phyloP scores from a whole-genome alignment of 2,888 invertebrate species.

The Craniophora ligustri region DNA sequence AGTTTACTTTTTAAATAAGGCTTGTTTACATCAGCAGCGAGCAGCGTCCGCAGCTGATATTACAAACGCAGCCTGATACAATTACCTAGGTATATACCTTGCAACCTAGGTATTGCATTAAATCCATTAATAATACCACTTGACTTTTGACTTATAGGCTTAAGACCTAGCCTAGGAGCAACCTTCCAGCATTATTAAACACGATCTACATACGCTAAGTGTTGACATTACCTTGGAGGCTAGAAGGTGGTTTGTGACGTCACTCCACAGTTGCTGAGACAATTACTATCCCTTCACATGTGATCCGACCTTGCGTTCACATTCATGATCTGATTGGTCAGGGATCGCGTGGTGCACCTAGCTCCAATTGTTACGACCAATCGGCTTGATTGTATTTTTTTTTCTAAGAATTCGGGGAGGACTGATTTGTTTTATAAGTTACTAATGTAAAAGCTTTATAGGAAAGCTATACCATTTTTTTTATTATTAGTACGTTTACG shows the following conservation, averaged over 20 bases:
- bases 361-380: constrained; percentile 28
- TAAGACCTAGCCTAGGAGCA: constrained; percentile 32
- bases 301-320: constrained; percentile 50
- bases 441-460: no score
- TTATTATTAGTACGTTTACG: no score
- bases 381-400: constrained; percentile 27
- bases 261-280: constrained; percentile 45
- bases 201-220: constrained; percentile 44
- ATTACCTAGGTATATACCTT: no score
- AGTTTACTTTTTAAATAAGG: no score
- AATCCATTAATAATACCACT: constrained; percentile 13
- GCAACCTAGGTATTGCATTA: neutral
- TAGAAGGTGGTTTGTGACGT: constrained; percentile 45
- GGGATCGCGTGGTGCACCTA: constrained; percentile 8
- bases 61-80: no score
- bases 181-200: constrained; percentile 32
- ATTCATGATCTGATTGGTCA: constrained; percentile 37
- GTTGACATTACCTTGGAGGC: constrained; percentile 41
- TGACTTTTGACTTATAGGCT: constrained; percentile 33
- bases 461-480: no score
- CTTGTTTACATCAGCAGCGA: no score
- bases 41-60: no score
- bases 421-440: constrained; percentile 11
- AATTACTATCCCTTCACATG: constrained; percentile 53
- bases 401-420: constrained; percentile 13